Evolutionary conservation across 2,888 invertebrate genomes (phyloP).

Genomic region (Gari tellinella): DNA sequence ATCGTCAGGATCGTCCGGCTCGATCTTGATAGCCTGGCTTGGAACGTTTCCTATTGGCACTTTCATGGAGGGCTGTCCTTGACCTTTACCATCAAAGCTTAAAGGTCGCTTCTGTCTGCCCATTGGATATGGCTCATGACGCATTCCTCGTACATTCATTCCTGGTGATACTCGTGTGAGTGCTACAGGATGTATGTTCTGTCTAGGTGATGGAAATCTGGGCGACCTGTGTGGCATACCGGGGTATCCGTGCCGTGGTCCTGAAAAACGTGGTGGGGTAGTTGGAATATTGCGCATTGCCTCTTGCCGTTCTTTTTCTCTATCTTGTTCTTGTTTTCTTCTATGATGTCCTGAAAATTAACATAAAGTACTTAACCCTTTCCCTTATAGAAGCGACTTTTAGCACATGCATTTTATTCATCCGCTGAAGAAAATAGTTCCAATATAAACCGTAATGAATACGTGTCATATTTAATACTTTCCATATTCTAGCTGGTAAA

Average conservation of each 20-base stretch:
- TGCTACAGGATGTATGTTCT: conserved; percentile 32
- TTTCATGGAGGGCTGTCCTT: background rate
- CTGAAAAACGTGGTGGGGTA: background rate
- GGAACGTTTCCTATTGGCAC: conserved; percentile 5
- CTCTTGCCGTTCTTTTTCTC: conserved; percentile 7
- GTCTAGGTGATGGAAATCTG: conserved; percentile 16
- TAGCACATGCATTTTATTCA: too few relatives aligned
- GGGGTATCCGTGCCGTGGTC: background rate
- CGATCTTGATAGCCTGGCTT: conserved; percentile 34
- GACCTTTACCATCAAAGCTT: background rate
- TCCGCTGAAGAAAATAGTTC: too few relatives aligned
- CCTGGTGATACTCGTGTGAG: conserved; percentile 12
- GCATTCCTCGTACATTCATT: conserved; percentile 1
- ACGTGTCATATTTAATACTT: too few relatives aligned
- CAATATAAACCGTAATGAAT: too few relatives aligned
- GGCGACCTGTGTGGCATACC: conserved; percentile 1
- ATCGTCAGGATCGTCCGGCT: conserved; percentile 27
- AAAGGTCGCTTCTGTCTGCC: conserved; percentile 8
- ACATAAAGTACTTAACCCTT: too few relatives aligned
- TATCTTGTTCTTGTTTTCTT: conserved; percentile 23
- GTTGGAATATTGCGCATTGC: conserved; percentile 1
- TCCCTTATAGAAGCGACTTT: too few relatives aligned
- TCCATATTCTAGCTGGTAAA: too few relatives aligned
- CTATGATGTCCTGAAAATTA: conserved; percentile 23
- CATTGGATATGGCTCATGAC: conserved; percentile 17